Base-by-base conservation (phyloP, 2,888 invertebrate species). In the Ypsolopha sequella region DNA sequence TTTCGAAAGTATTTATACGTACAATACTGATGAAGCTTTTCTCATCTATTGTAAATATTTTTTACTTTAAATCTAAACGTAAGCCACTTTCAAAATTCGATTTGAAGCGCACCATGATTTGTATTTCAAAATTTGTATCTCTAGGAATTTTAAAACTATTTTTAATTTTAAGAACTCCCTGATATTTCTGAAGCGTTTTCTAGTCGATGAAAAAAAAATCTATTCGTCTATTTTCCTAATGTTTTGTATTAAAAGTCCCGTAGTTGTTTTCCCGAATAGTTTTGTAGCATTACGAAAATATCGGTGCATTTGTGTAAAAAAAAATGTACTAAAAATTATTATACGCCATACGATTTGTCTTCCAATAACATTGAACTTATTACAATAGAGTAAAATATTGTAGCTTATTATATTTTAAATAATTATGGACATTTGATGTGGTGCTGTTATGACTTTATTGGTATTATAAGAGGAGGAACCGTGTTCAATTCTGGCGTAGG, bases 291-390 rank as follows among this genome's bases (percentile, higher is more conserved):
- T 71, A 77, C 70, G 68, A 76, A 75, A 68, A 73, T 76, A 73
- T 81, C 76, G 81, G 80, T 85, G 82, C 79, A 76, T 80, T 80
- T 78, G 66, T 79, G 81, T 63, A 69, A 70, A 70, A 73, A 65
- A 75, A 63, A 70, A 70, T 73, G 70, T 78, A 80, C 73, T 76
- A 77, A 76, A n/a, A 50, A 66, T 68, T 82, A 85, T 84, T 78
- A 71, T 85, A 85, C 79, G 87, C 87, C 87, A 87, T 87, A 87
- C 86, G 79, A 87, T 81, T 87, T 87, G 87, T 87, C 87, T 87
- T 87, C 87, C 87, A 87, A 76, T 82, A 85, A 85, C 71, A 80
- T 80, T 82, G 80, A 80, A 81, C 82, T 80, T 80, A 80, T 76
- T 76, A 79, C 81, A 81, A 82, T 85, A 86, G 84, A 67, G 70